A percentile compares a stretch with the other conserved stretches of the same genome.
Evolutionary conservation across 1,140 invertebrate species (phyloP).

Genomic region (Riptortus pedestris): DNA sequence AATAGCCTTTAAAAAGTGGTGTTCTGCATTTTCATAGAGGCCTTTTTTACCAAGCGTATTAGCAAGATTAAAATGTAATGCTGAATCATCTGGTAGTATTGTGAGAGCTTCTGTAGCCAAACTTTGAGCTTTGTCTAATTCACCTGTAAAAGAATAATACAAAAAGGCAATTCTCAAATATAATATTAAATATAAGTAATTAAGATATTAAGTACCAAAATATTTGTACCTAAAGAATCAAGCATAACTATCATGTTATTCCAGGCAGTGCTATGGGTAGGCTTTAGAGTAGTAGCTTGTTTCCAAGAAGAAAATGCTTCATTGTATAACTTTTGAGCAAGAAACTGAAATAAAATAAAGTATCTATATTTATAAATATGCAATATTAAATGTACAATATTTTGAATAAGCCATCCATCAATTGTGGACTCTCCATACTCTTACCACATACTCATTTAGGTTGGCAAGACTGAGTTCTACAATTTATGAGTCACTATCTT

Average conservation of each 20-base stretch:
- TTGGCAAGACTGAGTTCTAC: too few species aligned
- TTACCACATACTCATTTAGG: too few species aligned
- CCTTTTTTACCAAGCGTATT: constrained; percentile 78
- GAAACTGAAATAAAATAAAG: constrained; percentile 43
- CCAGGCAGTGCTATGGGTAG: constrained; percentile 75
- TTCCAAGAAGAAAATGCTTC: constrained; percentile 61
- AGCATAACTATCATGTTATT: constrained; percentile 80
- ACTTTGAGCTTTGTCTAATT: constrained; percentile 55
- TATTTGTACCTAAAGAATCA: constrained; percentile 56
- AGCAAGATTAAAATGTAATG: constrained; percentile 74
- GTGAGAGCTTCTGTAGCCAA: constrained; percentile 55
- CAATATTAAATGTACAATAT: too few species aligned
- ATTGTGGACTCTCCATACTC: too few species aligned
- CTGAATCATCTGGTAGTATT: constrained; percentile 56
- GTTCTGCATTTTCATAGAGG: constrained; percentile 65
- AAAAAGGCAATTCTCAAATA: neutral
- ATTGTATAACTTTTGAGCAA: constrained; percentile 47
- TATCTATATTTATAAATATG: too few species aligned
- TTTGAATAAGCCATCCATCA: too few species aligned
- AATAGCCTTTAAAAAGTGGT: constrained; percentile 67
- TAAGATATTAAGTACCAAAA: neutral
- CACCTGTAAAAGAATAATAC: constrained; percentile 43
- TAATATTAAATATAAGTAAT: neutral
- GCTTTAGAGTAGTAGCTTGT: constrained; percentile 65
- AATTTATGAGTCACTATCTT: too few species aligned